These are phyloP conservation scores for Neoseiulus cucumeris DNA, from an alignment of 1,140 invertebrate species.

Conservation along the genomic window DNA sequence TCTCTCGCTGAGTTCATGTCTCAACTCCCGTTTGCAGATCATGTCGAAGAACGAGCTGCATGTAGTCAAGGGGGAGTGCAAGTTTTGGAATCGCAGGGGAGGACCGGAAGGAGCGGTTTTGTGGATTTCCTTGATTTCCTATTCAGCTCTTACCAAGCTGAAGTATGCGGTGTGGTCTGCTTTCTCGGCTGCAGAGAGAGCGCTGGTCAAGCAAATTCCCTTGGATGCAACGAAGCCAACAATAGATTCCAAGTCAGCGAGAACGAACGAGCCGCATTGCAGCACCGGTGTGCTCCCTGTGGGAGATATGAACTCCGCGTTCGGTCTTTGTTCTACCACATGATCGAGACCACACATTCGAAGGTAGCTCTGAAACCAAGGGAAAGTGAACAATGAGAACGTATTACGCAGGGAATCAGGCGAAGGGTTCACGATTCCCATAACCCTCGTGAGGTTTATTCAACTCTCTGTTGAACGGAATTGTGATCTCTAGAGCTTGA, in stretches of 20 bases:
- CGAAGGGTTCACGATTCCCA: not conserved
- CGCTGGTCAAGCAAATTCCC: slow-evolving; percentile 47
- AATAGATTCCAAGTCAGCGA: slow-evolving; percentile 75
- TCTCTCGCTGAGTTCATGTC: too few relatives aligned
- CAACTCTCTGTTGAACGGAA: not conserved
- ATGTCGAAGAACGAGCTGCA: too few relatives aligned
- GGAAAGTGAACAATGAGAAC: too few relatives aligned
- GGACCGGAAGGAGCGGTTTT: too few relatives aligned
- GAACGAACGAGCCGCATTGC: slow-evolving; percentile 57
- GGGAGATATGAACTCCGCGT: slow-evolving; percentile 90
- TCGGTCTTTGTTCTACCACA: slow-evolving; percentile 44
- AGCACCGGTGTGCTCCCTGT: slow-evolving; percentile 35
- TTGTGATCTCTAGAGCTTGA: not conserved
- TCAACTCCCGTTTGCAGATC: too few relatives aligned
- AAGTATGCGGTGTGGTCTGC: slow-evolving; percentile 87
- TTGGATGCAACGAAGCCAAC: slow-evolving; percentile 68
- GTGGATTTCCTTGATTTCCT: not conserved
- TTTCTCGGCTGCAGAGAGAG: slow-evolving; percentile 48
- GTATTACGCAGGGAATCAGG: not conserved
- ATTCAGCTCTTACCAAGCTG: slow-evolving; percentile 45
- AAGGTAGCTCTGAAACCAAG: slow-evolving; percentile 70
- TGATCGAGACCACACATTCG: slow-evolving; percentile 74
- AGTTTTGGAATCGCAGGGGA: too few relatives aligned
- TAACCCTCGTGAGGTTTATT: not conserved
- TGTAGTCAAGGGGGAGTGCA: too few relatives aligned